These are phyloP conservation scores for Cotesia chilonis DNA, from an alignment of 1,140 invertebrate genomes.

Conservation along the genomic window DNA sequence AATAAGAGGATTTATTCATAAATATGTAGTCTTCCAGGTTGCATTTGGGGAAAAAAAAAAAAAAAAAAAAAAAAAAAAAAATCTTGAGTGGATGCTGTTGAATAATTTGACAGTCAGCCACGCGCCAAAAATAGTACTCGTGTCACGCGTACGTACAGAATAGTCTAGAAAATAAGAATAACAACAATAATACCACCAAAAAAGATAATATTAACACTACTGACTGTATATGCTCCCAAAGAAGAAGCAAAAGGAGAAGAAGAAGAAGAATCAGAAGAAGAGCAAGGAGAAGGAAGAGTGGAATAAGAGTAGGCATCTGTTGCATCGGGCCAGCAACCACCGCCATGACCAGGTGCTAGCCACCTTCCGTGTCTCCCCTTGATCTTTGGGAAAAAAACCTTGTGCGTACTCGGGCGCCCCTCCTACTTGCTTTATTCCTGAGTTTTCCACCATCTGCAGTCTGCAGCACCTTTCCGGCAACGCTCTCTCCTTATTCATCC, in stretches of 20 bases:
- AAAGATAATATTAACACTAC: slow-evolving; percentile 27
- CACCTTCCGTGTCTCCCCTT: slow-evolving; percentile 55
- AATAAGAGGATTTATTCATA: no score
- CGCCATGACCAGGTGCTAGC: slow-evolving; percentile 58
- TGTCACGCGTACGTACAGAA: not conserved
- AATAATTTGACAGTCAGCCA: not conserved
- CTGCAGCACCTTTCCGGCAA: slow-evolving; percentile 41
- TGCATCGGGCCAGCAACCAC: slow-evolving; percentile 39
- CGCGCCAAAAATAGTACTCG: slow-evolving; percentile 5
- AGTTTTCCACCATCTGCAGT: slow-evolving; percentile 64
- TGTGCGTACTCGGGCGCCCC: slow-evolving; percentile 32
- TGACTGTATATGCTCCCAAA: not conserved
- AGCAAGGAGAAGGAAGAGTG: slow-evolving; percentile 25
- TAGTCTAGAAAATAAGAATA: slow-evolving; percentile 24
- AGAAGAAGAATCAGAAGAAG: slow-evolving; percentile 17
- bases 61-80: no score
- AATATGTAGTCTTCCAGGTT: no score
- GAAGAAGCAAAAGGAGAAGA: slow-evolving; percentile 18
- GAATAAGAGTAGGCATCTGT: slow-evolving; percentile 40
- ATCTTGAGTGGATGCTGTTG: no score
- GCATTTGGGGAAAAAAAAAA: no score
- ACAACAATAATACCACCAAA: slow-evolving; percentile 51
- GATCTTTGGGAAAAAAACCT: slow-evolving; percentile 46
- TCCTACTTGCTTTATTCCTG: slow-evolving; percentile 51
- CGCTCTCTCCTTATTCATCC: slow-evolving; percentile 18